A percentile compares a stretch with the other conserved stretches of the same genome.
Evolutionary conservation across 2,888 invertebrate genomes (phyloP).

Genomic region (Strigamia crassipes): DNA sequence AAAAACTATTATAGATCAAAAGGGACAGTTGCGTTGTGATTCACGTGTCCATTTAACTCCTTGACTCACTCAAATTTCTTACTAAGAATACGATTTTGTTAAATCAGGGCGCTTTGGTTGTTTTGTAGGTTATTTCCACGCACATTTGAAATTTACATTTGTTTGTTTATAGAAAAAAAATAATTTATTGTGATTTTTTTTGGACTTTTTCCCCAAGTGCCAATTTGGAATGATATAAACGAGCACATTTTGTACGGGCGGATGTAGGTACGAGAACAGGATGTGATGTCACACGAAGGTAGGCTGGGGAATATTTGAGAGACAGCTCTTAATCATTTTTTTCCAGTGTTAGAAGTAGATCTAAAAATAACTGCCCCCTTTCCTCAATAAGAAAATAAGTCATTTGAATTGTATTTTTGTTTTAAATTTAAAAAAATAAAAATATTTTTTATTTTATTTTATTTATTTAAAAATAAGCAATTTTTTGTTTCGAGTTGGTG

Average conservation of each 20-base stretch:
- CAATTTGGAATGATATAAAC: slow-evolving; percentile 30
- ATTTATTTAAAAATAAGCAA: too few species aligned
- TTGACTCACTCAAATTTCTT: slow-evolving; percentile 25
- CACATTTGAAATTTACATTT: too few species aligned
- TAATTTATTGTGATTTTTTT: too few species aligned
- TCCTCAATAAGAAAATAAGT: slow-evolving; percentile 6
- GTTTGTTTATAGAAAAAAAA: too few species aligned
- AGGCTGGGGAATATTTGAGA: slow-evolving; percentile 35
- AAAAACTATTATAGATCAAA: not conserved
- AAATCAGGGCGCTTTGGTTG: not conserved
- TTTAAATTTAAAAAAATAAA: not conserved
- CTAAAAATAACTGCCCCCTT: slow-evolving; percentile 37
- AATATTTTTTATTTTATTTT: too few species aligned
- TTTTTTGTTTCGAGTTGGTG: too few species aligned
- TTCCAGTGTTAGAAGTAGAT: not conserved
- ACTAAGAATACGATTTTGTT: not conserved
- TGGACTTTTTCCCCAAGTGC: not conserved
- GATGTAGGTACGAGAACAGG: slow-evolving; percentile 25
- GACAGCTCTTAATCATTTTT: slow-evolving; percentile 36
- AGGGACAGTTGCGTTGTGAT: not conserved
- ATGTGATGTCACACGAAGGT: slow-evolving; percentile 37
- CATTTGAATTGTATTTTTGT: not conserved
- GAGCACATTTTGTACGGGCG: slow-evolving; percentile 1
- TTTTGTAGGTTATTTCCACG: too few species aligned
- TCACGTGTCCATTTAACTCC: slow-evolving; percentile 28